Conservation (phyloP, 2,113 vertebrate genomes). For the Ursus arctos region DNA sequence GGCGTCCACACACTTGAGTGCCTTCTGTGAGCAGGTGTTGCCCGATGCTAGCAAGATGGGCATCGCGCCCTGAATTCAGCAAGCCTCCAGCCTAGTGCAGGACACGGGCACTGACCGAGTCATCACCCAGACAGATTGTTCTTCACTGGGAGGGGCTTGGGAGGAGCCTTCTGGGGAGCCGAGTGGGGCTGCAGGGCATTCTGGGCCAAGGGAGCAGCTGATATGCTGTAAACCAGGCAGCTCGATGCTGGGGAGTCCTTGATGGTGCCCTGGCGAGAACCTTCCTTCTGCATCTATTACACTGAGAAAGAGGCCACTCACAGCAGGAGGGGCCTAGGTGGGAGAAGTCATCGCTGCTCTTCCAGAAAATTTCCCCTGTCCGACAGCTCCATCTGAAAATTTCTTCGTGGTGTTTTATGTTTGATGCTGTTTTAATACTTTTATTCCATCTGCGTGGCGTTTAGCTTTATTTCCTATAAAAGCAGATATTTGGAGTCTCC, state of each 20-base stretch:
- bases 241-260: neutral
- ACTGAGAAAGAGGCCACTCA: neutral
- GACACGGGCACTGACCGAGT: neutral
- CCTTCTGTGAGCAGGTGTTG: neutral
- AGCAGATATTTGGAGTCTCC: neutral
- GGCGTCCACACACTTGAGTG: neutral
- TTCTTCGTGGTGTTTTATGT: neutral
- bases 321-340: neutral
- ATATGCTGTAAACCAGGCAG: neutral
- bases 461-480: neutral
- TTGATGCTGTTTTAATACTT: neutral
- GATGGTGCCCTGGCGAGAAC: neutral
- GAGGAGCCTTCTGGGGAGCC: neutral
- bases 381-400: neutral
- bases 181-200: accelerated
- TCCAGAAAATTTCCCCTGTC: neutral
- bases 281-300: neutral
- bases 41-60: neutral
- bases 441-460: neutral
- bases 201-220: neutral
- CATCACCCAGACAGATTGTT: accelerated
- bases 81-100: neutral
- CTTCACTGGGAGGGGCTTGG: too few species aligned
- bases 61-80: neutral
- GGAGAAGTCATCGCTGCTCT: neutral